Evolutionary conservation across 2,113 vertebrate genomes (phyloP), one percentile per base, ranked within the genome.

Genomic region (Podiceps cristatus): DNA sequence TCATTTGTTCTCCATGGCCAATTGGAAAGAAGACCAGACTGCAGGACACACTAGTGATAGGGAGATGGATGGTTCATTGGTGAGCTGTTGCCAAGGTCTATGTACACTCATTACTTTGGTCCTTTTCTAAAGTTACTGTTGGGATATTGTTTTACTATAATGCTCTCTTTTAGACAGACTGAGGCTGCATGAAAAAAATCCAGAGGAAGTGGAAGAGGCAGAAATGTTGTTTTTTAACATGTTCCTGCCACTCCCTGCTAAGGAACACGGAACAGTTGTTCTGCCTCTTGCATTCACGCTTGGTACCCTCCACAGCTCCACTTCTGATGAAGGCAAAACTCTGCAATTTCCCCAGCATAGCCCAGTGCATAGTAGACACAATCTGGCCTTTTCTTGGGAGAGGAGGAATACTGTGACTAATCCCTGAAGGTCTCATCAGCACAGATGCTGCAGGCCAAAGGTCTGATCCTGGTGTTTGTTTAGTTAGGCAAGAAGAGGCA

Each of bases 381-480:
- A n/a, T 52, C 71, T 92, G 82, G 25, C 55, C 75, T 86, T 90
- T 90, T 15, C 86, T 2, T 88, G 68, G 67, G 52, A 47, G 52
- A 86, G 66, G 27, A 85, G 18, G 49, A 81, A 29, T 55, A 52
- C 49, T 53, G 79, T 77, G 35, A 58, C 52, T 74, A 77, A 83
- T 63, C 75, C 42, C 47, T 67, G n/a, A 83, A 86, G 68, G 77
- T 76, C 86, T 89, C 63, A 52, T 88, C 75, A 88, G 59, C 58
- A 67, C 83, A 95, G 86, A 80, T 77, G 88, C 72, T 91, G 59
- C 76, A 55, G 88, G 91, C 83, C 83, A 84, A 28, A 93, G 91
- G 59, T 77, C 72, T 88, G 86, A 81, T 91, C 64, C 75, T 76
- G 72, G 1, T 80, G 59, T 63, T 91, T 91, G 45, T 76, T 95